phyloP scores from a whole-genome alignment of 1,140 invertebrate species.

The Spodoptera frugiperda region DNA sequence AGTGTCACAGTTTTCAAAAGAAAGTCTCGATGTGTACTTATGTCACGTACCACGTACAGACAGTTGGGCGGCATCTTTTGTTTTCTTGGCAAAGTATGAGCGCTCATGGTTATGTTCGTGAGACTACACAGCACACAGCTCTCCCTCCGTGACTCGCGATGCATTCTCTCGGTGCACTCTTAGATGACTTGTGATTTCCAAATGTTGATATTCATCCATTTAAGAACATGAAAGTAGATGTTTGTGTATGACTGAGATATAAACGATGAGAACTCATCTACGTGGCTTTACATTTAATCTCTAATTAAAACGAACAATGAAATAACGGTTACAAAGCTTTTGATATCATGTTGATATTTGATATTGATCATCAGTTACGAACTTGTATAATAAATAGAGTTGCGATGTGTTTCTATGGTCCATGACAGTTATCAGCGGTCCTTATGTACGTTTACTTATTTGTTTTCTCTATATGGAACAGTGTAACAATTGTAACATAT shows the following conservation, averaged over 20 bases:
- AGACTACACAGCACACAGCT: background rate
- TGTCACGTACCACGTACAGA: constrained; percentile 33
- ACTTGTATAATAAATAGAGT: too few relatives aligned
- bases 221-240: constrained; percentile 34
- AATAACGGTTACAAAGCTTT: constrained; percentile 2
- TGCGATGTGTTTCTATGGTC: background rate
- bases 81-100: constrained; percentile 32
- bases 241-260: constrained; percentile 28
- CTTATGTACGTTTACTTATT: background rate
- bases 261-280: constrained; percentile 13
- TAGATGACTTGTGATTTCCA: constrained; percentile 30
- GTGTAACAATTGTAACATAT: background rate
- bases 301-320: background rate
- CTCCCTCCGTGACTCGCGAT: constrained; percentile 46
- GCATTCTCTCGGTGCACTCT: constrained; percentile 34
- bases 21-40: constrained; percentile 19
- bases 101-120: constrained; percentile 16
- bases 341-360: background rate
- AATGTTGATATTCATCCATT: constrained; percentile 30
- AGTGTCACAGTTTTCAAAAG: constrained; percentile 20
- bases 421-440: too few relatives aligned
- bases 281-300: background rate
- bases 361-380: background rate
- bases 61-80: constrained; percentile 32
- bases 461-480: background rate